Evolutionary conservation across 2,888 invertebrate species (phyloP), one percentile per base, ranked within the genome.

Genomic region (Creontiades dilutus): DNA sequence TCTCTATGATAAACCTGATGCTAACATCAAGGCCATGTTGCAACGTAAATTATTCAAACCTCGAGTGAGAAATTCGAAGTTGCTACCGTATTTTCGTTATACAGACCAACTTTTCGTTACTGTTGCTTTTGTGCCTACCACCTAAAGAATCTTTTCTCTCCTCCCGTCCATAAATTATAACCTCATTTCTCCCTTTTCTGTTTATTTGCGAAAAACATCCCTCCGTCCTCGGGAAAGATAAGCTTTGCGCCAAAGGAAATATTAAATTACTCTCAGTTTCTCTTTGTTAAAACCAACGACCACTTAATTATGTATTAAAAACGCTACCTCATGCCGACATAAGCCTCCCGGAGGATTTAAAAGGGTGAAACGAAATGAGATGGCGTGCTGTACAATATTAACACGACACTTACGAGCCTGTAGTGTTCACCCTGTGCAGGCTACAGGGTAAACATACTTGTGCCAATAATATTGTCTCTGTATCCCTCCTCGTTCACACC

Each of bases 301-400:
- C 80, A 47, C 80, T 80, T 80, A 48, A 80, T 80, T 80, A 46
- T 80, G 68, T 68, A 68, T 68, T 68, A 68, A 68, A 68, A 68
- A 68, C 68, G 68, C 27, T 19, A 19, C 68, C 68, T 23, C 68
- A 68, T 68, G 68, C 68, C 68, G 19, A 68, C 68, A 68, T 68
- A 68, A 68, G 68, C 68, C 68, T n/a, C 68, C 9, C 0, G 68
- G 68, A 68, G 68, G 68, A 68, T 68, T 68, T 68, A 68, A 68
- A 68, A 68, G 68, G 23, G 68, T 19, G 68, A 68, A 68, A 68
- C 68, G 19, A 68, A 68, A 68, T 68, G 68, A 68, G 68, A 68
- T 68, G 68, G 68, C 68, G 68, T 68, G 68, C 68, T 68, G 13
- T 68, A 4, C 27, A 68, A 68, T 68, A 68, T 68, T 68, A 68